A percentile compares a stretch with the other conserved stretches of the same genome.
Conservation (phyloP, 2,888 invertebrate genomes). For the Hecatera dysodea region DNA sequence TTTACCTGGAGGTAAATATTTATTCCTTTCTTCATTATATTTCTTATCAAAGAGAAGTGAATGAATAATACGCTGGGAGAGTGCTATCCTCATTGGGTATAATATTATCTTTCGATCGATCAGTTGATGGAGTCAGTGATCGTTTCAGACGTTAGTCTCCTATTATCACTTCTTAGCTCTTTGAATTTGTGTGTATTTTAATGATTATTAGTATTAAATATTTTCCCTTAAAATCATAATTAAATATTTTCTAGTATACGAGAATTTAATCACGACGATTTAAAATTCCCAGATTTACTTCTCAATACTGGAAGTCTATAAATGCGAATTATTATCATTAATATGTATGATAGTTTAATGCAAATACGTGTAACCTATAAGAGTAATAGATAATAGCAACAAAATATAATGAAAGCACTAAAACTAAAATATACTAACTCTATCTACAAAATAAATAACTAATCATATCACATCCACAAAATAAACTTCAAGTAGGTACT, state of each 20-base stretch:
- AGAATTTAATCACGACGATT: neutral
- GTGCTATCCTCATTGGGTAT: conserved; percentile 23
- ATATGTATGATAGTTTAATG: neutral
- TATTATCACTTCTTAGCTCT: conserved; percentile 6
- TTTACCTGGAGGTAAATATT: conserved; percentile 25
- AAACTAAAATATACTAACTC: conserved; percentile 23
- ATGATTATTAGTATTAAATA: neutral
- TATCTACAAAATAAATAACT: conserved; percentile 40
- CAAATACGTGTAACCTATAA: neutral
- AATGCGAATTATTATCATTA: too few species aligned
- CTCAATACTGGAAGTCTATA: neutral
- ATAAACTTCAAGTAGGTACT: conserved; percentile 55
- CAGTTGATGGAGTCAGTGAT: conserved; percentile 23
- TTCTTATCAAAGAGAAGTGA: conserved; percentile 18
- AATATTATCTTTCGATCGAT: conserved; percentile 48
- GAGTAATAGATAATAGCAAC: neutral
- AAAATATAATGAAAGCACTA: conserved; percentile 19
- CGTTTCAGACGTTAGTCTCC: conserved; percentile 4
- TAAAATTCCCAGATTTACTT: neutral
- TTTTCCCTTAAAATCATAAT: neutral
- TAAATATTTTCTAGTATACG: neutral
- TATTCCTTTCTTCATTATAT: conserved; percentile 35
- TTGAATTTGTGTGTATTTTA: neutral
- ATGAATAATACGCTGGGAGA: conserved; percentile 35
- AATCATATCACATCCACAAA: conserved; percentile 52